Evolutionary conservation across 2,797 vertebrate species (phyloP), one percentile per base, ranked within the genome.

Genomic region (Clamator glandarius): DNA sequence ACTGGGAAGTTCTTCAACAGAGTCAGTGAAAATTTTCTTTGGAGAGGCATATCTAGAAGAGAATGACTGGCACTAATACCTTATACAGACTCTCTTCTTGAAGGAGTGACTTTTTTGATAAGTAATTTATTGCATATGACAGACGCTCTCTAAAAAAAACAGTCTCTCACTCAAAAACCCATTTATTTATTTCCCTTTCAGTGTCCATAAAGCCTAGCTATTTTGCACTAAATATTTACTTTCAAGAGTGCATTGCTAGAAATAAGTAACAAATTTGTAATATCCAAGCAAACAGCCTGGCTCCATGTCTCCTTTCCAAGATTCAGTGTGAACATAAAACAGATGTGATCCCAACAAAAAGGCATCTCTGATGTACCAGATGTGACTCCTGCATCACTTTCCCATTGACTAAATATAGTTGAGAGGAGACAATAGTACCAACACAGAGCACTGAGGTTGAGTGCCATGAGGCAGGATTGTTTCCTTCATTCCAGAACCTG

Each of bases 271-370:
- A 76, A 92, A 88, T 88, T 69, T 77, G 20, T 89, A 90, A 80
- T 79, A 94, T 62, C 52, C 80, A 63, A 80, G 77, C 54, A 92
- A 95, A 78, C 84, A 92, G 73, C 64, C 73, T 50, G 90, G 63
- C 83, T 93, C 85, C 73, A 55, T 21, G 3, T 94, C 74, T 95
- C 68, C 46, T 93, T 95, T 95, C 86, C 77, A 84, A 92, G 83
- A 95, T 82, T 92, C 57, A 89, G 77, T 93, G 93, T 95, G 88
- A 93, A 95, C 75, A 3, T 89, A 92, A 96, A 96, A 54, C 92
- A 96, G 93, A 95, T 94, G 94, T 84, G 73, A 91, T 82, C 83
- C 69, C 36, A 84, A 87, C 66, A 91, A 95, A 88, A 48, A 84
- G 20, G 28, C 85, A 76, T 92, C 85, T 95, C 83, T 79, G 14